These are phyloP conservation scores for Caenorhabditis angaria DNA, from an alignment of 2,888 invertebrate genomes.

Conservation along the genomic window DNA sequence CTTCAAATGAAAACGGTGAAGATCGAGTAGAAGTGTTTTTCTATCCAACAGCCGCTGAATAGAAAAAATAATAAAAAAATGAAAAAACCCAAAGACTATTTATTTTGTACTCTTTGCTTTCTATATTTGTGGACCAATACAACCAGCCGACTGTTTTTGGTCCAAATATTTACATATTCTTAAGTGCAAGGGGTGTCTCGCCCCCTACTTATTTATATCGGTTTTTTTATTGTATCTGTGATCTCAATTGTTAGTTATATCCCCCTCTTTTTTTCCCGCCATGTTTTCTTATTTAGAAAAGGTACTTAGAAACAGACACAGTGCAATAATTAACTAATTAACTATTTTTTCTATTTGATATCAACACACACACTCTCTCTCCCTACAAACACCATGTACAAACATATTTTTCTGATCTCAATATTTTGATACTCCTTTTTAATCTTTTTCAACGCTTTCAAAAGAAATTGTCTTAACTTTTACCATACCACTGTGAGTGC, in stretches of 20 bases:
- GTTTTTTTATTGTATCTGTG: not conserved
- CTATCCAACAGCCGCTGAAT: conserved; percentile 31
- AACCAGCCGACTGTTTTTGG: conserved; percentile 1
- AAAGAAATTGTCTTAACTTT: not conserved
- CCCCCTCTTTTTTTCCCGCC: not conserved
- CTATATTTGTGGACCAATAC: not conserved
- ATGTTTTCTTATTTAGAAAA: not conserved
- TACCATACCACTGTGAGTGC: not conserved
- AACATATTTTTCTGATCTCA: not conserved
- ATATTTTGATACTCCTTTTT: not conserved
- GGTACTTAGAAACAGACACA: too few species aligned
- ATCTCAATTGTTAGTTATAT: conserved; percentile 1
- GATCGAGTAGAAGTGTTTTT: conserved; percentile 37
- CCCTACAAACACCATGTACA: too few species aligned
- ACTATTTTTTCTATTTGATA: too few species aligned
- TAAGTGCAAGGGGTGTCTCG: not conserved
- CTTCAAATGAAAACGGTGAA: conserved; percentile 70
- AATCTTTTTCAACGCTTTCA: not conserved
- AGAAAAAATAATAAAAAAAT: not conserved
- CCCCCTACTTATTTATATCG: not conserved
- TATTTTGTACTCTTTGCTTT: not conserved
- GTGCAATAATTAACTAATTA: too few species aligned
- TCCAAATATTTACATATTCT: not conserved
- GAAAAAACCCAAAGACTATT: not conserved
- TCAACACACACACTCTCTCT: too few species aligned